phyloP scores from a whole-genome alignment of 2,888 invertebrate genomes.

The Salpingus planirostris region DNA sequence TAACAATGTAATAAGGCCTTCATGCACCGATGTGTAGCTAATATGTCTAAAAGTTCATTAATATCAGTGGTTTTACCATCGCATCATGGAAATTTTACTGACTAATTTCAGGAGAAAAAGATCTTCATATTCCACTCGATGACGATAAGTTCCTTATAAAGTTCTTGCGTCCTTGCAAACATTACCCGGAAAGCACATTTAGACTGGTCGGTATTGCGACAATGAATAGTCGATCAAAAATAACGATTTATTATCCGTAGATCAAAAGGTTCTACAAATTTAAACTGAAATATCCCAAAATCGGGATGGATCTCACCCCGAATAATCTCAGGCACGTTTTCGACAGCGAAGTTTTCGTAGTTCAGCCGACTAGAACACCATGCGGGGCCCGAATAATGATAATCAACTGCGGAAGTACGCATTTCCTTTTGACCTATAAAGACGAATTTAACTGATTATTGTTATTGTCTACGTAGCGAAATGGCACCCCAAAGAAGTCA shows the following conservation, averaged over 20 bases:
- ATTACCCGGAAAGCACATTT: constrained; percentile 73
- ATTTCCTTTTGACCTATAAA: not conserved
- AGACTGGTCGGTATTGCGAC: no score
- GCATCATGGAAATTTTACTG: no score
- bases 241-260: constrained; percentile 39
- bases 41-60: no score
- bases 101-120: constrained; percentile 50
- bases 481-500: constrained; percentile 67
- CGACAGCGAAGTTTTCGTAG: constrained; percentile 55
- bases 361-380: constrained; percentile 60
- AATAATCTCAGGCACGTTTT: constrained; percentile 54
- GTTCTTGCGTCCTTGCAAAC: constrained; percentile 80
- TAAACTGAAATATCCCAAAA: constrained; percentile 51
- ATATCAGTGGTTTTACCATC: no score
- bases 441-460: constrained; percentile 7
- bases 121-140: constrained; percentile 55
- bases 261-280: constrained; percentile 66
- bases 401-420: constrained; percentile 62
- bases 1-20: no score
- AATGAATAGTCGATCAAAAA: no score
- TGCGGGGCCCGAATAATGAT: constrained; percentile 61
- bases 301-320: constrained; percentile 56
- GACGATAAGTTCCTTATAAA: constrained; percentile 64
- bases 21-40: no score
- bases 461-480: constrained; percentile 52